A percentile compares a stretch with the other conserved stretches of the same genome.
phyloP scores from a whole-genome alignment of 2,888 invertebrate genomes.

The Drosophila ezoana region DNA sequence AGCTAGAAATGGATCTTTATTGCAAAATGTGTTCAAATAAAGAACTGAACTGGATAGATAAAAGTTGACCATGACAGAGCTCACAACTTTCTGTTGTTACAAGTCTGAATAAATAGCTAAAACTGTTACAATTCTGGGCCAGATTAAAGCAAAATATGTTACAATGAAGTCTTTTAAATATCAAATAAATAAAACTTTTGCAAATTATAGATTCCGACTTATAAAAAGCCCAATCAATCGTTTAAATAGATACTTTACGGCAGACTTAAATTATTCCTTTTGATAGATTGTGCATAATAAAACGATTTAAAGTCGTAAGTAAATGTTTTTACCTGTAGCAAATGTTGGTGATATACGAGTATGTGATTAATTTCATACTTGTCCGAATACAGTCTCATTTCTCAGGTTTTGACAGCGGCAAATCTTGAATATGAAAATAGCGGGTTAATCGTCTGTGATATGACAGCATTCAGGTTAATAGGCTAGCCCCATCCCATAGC shows the following conservation, averaged over 20 bases:
- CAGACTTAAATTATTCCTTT: not conserved
- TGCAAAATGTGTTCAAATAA: too few relatives aligned
- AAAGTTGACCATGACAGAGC: too few relatives aligned
- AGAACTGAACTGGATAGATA: too few relatives aligned
- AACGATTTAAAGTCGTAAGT: conserved; percentile 7
- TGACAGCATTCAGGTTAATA: conserved; percentile 53
- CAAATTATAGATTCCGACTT: too few relatives aligned
- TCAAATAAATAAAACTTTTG: too few relatives aligned
- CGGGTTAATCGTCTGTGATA: conserved; percentile 23
- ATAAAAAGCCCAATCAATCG: too few relatives aligned
- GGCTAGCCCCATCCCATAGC: conserved; percentile 21
- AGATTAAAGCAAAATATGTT: too few relatives aligned
- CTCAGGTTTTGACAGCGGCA: conserved; percentile 17
- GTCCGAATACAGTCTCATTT: conserved; percentile 7
- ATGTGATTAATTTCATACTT: conserved; percentile 19
- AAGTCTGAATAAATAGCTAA: too few relatives aligned
- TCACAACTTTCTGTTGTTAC: too few relatives aligned
- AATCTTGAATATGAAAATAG: conserved; percentile 30
- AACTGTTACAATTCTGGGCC: too few relatives aligned
- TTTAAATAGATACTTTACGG: not conserved
- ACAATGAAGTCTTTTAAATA: too few relatives aligned
- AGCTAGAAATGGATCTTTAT: too few relatives aligned
- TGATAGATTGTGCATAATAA: conserved; percentile 10
- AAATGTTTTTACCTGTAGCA: conserved; percentile 7
- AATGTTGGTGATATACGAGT: conserved; percentile 4